Evolutionary conservation across 1,140 invertebrate genomes (phyloP), one percentile per base, ranked within the genome.

Genomic region (Trichoplusia ni): DNA sequence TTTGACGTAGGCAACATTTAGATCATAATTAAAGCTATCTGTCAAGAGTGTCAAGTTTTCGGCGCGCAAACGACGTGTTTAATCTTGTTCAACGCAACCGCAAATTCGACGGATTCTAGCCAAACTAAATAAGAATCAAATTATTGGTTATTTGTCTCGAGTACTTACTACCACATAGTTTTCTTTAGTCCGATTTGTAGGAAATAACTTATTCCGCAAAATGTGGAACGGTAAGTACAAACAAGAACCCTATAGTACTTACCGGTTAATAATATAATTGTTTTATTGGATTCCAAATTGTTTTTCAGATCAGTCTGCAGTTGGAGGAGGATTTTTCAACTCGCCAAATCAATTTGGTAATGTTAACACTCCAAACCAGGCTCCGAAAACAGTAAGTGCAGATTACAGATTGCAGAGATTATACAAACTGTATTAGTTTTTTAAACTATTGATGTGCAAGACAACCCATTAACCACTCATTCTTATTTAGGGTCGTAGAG

Each of bases 291-390:
- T n/a, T n/a, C n/a, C n/a, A 51, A 51, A 9, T 4, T 0, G 67
- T 18, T 35, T 44, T 81, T 66, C 67, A 91, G 90, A 91, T 83
- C 85, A 90, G 72, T 86, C 84, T 13, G 70, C 77, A 21, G 75
- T 82, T 18, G 89, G 89, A 27, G 90, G 88, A 40, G 90, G 90
- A 51, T 91, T 91, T 75, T 86, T 89, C 37, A 91, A 89, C 51
- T 85, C 89, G 18, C 75, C 83, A 8, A 82, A 75, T 71, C 87
- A 91, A 71, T 91, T 90, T 78, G 86, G 86, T 33, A 85, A 84
- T 69, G 81, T 73, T 1, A 84, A 79, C 60, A 91, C 90, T 35
- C 89, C 90, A 18, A 83, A 82, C 27, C 81, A 81, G 64, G 67
- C 74, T n/a, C 89, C 89, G 64, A 91, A 90, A 81, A 67, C 81